Conservation (phyloP, 2,113 vertebrate genomes). For the Lampris megalopsis region DNA sequence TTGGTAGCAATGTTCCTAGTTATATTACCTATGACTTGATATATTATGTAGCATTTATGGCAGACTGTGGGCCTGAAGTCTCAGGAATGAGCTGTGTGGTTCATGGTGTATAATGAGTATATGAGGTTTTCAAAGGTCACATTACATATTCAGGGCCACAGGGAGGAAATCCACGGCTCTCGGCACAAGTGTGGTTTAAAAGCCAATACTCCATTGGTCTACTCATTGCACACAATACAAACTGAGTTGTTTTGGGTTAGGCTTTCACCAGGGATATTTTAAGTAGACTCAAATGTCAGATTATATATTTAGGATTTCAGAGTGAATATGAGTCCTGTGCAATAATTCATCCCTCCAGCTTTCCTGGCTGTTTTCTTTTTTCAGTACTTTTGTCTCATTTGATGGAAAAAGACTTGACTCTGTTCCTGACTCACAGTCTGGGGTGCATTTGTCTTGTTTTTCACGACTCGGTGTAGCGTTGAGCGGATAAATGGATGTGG, state of each 20-base stretch:
- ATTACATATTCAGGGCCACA: background rate
- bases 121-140: too few relatives aligned
- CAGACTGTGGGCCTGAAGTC: slow-evolving; percentile 19
- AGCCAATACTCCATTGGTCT: background rate
- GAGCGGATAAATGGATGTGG: background rate
- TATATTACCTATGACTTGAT: slow-evolving; percentile 26
- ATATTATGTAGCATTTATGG: slow-evolving; percentile 7
- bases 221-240: background rate
- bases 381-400: background rate
- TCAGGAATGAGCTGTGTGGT: background rate
- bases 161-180: background rate
- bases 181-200: slow-evolving; percentile 3
- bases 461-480: background rate
- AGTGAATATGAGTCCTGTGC: background rate
- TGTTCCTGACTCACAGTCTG: background rate
- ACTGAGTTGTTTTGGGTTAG: background rate
- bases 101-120: background rate
- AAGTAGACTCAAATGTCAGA: background rate
- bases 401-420: background rate
- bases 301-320: background rate
- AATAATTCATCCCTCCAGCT: background rate
- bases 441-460: background rate
- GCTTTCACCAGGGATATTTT: background rate
- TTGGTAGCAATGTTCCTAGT: background rate
- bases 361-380: background rate